Conservation (phyloP, 2,888 invertebrate species). For the Choristoneura rosaceana region DNA sequence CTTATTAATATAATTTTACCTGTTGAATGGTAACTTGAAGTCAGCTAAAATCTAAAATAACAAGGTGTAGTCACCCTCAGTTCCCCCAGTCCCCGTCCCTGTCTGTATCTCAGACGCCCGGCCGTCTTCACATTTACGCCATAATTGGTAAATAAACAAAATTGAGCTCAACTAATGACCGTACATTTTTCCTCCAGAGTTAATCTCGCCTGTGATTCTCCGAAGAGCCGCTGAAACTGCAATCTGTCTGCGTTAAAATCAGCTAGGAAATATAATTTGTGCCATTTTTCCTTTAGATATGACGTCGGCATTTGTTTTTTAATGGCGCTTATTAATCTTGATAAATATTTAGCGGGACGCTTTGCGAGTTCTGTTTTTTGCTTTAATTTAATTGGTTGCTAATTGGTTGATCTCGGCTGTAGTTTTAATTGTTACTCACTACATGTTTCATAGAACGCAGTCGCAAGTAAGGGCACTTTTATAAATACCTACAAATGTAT, state of each 20-base stretch:
- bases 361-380: neutral
- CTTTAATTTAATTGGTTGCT: neutral
- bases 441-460: no score
- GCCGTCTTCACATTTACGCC: conserved; percentile 16
- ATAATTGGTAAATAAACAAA: conserved; percentile 45
- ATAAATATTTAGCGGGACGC: neutral
- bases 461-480: no score
- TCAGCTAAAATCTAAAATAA: no score
- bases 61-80: no score
- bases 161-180: conserved; percentile 42
- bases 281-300: conserved; percentile 14
- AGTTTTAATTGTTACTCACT: no score
- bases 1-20: no score
- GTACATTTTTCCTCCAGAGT: conserved; percentile 41
- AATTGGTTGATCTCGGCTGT: no score
- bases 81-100: neutral
- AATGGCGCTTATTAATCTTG: conserved; percentile 5
- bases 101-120: neutral
- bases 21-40: no score
- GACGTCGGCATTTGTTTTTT: conserved; percentile 19
- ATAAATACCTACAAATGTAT: no score
- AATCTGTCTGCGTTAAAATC: conserved; percentile 35
- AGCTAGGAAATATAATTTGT: conserved; percentile 36
- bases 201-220: conserved; percentile 38
- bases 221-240: conserved; percentile 15